A percentile compares a stretch with the other conserved stretches of the same genome.
Evolutionary conservation across 2,797 vertebrate species (phyloP).

Genomic region (Pitangus sulphuratus): DNA sequence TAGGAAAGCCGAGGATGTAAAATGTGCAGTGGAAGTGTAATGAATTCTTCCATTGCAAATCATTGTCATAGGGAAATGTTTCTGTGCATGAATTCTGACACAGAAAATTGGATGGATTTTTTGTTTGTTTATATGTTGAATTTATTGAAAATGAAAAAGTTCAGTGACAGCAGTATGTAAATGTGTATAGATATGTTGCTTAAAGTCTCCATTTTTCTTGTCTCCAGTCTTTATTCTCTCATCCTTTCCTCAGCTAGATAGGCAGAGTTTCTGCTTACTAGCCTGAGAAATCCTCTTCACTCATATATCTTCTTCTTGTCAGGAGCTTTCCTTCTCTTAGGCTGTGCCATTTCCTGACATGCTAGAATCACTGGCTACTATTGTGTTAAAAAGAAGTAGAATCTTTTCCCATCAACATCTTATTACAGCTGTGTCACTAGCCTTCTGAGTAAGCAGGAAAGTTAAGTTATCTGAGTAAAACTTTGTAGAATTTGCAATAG

Average conservation of each 20-base stretch:
- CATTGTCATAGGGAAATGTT: constrained; percentile 55
- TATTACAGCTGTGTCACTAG: not conserved
- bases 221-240: constrained; percentile 19
- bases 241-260: constrained; percentile 17
- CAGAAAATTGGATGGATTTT: constrained; percentile 37
- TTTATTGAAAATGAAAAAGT: constrained; percentile 40
- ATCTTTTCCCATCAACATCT: not conserved
- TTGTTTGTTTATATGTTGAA: constrained; percentile 25
- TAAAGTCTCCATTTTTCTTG: constrained; percentile 47
- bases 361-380: not conserved
- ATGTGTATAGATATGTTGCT: constrained; percentile 3
- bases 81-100: constrained; percentile 47
- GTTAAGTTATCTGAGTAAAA: not conserved
- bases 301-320: constrained; percentile 41
- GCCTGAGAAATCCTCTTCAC: constrained; percentile 33
- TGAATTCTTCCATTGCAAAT: constrained; percentile 39
- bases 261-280: constrained; percentile 41
- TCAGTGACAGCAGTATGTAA: constrained; percentile 16
- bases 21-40: constrained; percentile 21
- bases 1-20: not conserved
- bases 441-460: not conserved
- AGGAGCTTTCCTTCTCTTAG: constrained; percentile 7
- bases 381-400: not conserved
- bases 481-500: not conserved
- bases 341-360: not conserved